Base-by-base conservation (phyloP, 2,888 invertebrate species). In the Gerris lacustris region DNA sequence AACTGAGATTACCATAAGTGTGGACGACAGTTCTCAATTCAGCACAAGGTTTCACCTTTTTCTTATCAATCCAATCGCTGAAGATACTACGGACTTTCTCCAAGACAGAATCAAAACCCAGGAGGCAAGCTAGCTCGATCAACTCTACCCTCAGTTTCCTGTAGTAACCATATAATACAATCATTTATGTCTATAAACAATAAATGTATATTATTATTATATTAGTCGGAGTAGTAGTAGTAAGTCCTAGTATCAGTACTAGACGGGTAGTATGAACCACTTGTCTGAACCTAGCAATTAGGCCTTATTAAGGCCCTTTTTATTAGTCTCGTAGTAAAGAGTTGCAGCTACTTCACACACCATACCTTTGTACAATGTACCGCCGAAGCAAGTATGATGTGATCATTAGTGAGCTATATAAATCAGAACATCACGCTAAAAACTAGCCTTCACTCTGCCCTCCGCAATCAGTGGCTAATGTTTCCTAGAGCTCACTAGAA, bases 21-120 rank as follows among this genome's bases (percentile, higher is more conserved):
- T 55, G 55, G 15, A 64, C 64, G 11, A 64, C 17, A 9, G 64
- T 17, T 64, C 64, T 11, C 11, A 64, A 9, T 64, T 64, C 64
- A 9, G 64, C 7, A 15, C 55, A 55, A 4, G 64, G 64, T 64
- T 9, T 7, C 9, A 7, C 1, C 9, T 64, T 64, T 9, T 64
- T 64, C 31, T 64, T n/a, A n/a, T n/a, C 31, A n/a, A 64, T 31
- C 64, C 64, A 64, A 17, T 64, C 64, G 17, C 31, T 64, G 31
- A n/a, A 64, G 17, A 64, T 64, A 7, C 2, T n/a, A n/a, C 64
- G 17, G 9, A 64, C 18, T 17, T 31, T 17, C 7, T 64, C 18
- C 18, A 64, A 64, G 9, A 31, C 64, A 17, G 64, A 17, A n/a
- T 64, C 64, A 17, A 18, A 64, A 4, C 64, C 64, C 9, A 64